Evolutionary conservation across 30 jellyfish, hydroid and myxozoan genomes (phyloP).

Genomic region (Pseudorhiza aurosa): DNA sequence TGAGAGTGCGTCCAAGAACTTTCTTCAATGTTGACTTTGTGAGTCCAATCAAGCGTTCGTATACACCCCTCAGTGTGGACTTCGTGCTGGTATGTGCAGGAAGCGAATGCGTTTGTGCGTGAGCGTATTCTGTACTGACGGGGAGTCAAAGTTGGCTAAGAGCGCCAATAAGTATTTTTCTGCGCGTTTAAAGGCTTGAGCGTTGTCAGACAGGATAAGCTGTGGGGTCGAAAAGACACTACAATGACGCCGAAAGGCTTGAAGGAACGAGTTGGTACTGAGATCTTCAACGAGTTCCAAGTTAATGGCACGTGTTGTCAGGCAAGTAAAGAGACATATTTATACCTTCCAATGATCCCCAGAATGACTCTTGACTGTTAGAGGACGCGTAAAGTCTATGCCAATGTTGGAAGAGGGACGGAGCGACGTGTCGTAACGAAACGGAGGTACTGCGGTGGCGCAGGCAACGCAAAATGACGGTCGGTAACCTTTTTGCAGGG

Average conservation of each 20-base stretch:
- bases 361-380: background rate
- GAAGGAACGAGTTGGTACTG: slow-evolving; percentile 28
- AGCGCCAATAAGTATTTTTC: slow-evolving; percentile 24
- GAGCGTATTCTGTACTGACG: slow-evolving; percentile 25
- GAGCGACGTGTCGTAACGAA: slow-evolving; percentile 9
- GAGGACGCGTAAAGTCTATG: slow-evolving; percentile 32
- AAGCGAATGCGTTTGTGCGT: slow-evolving; percentile 30
- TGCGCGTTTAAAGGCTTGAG: slow-evolving; percentile 40
- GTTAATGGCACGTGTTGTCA: slow-evolving; percentile 30
- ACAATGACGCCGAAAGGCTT: slow-evolving; percentile 45
- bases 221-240: slow-evolving; percentile 13
- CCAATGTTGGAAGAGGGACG: slow-evolving; percentile 24
- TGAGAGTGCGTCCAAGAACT: slow-evolving; percentile 36
- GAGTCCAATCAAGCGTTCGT: slow-evolving; percentile 12
- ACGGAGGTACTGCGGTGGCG: slow-evolving; percentile 20
- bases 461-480: slow-evolving; percentile 1
- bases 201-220: slow-evolving; percentile 23
- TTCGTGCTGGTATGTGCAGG: slow-evolving; percentile 34
- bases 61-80: slow-evolving; percentile 53
- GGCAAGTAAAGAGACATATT: slow-evolving; percentile 35
- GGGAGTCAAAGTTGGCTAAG: background rate
- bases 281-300: slow-evolving; percentile 41
- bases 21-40: slow-evolving; percentile 9
- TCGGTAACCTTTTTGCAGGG: slow-evolving; percentile 33
- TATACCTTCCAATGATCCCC: slow-evolving; percentile 7